These are phyloP conservation scores for Huso huso DNA, from an alignment of 2,797 vertebrate genomes.

Conservation along the genomic window DNA sequence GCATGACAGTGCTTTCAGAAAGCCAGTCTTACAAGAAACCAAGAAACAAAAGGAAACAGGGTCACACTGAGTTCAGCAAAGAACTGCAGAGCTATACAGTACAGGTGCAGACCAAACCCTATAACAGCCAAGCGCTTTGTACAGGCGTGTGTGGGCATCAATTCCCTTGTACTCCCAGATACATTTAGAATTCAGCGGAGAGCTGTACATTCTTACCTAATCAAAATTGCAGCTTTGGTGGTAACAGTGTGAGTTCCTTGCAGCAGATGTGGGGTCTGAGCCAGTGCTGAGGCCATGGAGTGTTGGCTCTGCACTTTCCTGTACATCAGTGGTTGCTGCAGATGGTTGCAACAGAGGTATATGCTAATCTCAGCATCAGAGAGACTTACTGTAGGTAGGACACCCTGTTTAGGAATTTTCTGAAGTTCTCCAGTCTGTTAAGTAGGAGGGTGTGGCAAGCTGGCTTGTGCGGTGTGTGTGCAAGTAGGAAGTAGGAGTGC, in stretches of 20 bases:
- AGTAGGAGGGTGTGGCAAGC: no score
- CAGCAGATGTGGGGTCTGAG: conserved; percentile 15
- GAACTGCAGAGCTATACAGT: conserved; percentile 21
- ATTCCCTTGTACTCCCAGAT: conserved; percentile 18
- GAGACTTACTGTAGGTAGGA: no score
- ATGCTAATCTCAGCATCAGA: no score
- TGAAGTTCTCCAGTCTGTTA: no score
- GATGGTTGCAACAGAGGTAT: no score
- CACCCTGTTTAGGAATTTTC: no score
- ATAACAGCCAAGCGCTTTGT: conserved; percentile 9
- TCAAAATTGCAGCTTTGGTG: conserved; percentile 39
- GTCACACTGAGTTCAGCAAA: conserved; percentile 25
- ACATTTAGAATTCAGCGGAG: conserved; percentile 26
- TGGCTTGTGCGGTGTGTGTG: no score
- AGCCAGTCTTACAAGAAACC: neutral
- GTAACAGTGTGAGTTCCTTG: conserved; percentile 18
- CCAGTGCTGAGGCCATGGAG: neutral
- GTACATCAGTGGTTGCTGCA: no score
- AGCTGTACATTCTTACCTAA: conserved; percentile 11
- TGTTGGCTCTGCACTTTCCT: no score
- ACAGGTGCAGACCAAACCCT: conserved; percentile 14
- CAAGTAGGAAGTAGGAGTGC: no score
- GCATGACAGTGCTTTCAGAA: conserved; percentile 14
- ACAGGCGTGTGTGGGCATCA: neutral
- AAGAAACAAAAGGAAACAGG: conserved; percentile 16